phyloP scores from a whole-genome alignment of 2,888 invertebrate genomes.

The Tridacna crocea region DNA sequence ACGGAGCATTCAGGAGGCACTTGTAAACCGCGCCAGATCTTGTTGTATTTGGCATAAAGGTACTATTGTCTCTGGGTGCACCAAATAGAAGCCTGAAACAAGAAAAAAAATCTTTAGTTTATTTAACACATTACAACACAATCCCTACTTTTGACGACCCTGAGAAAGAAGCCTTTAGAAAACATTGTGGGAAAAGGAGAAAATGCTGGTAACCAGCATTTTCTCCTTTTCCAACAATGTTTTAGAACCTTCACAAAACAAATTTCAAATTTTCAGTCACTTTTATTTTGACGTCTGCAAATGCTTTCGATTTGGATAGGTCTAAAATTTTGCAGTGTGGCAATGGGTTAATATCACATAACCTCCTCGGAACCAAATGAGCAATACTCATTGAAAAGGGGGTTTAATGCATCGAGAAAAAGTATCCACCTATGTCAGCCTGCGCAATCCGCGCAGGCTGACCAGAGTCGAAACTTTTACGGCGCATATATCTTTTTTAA shows the following conservation, averaged over 20 bases:
- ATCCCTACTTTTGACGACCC: not conserved
- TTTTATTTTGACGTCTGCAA: not conserved
- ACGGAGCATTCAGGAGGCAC: slow-evolving; percentile 9
- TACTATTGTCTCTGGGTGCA: slow-evolving; percentile 49
- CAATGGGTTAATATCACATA: no score
- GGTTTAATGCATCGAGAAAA: no score
- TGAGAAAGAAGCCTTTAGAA: not conserved
- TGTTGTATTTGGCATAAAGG: slow-evolving; percentile 24
- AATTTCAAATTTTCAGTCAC: not conserved
- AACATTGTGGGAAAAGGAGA: slow-evolving; percentile 6
- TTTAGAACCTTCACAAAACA: not conserved
- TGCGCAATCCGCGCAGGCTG: no score
- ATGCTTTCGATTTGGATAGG: not conserved
- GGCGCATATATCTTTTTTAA: no score
- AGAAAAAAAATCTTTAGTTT: not conserved
- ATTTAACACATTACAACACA: not conserved
- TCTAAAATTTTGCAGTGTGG: not conserved
- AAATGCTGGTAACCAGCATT: slow-evolving; percentile 2
- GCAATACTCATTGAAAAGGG: no score
- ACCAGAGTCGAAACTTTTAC: no score
- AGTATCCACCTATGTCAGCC: no score
- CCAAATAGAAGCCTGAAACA: slow-evolving; percentile 51
- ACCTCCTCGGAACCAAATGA: no score
- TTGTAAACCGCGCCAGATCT: slow-evolving; percentile 49
- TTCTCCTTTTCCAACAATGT: not conserved